These are phyloP conservation scores for Limnephilus lunatus DNA, from an alignment of 2,888 invertebrate genomes.

Conservation along the genomic window DNA sequence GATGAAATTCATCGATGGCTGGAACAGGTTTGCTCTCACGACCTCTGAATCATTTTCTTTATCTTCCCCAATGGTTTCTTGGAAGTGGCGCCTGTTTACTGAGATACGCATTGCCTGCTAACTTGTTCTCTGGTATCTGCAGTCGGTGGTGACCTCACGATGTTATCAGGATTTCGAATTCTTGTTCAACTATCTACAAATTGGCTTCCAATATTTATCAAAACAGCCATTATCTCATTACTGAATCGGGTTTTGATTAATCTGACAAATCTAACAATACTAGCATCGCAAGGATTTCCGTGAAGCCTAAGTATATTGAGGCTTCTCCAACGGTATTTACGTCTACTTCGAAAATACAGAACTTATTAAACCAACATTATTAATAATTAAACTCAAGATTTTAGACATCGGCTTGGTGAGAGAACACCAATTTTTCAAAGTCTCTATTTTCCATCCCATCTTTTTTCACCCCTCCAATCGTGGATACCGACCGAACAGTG, in stretches of 20 bases:
- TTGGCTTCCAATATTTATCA: not conserved
- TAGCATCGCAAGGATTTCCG: not conserved
- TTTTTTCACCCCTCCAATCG: no score
- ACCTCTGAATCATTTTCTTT: constrained; percentile 61
- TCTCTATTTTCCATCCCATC: no score
- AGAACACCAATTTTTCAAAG: no score
- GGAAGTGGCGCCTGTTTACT: constrained; percentile 59
- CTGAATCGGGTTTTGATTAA: not conserved
- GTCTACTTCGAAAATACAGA: no score
- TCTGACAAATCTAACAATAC: not conserved
- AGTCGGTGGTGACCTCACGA: constrained; percentile 30
- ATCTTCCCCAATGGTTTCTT: constrained; percentile 55
- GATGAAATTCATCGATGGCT: not conserved
- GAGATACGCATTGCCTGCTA: constrained; percentile 36
- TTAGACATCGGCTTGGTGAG: not conserved
- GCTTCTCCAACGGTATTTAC: not conserved
- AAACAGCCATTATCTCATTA: not conserved
- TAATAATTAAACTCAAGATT: not conserved
- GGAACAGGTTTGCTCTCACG: constrained; percentile 62
- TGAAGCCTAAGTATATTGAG: not conserved
- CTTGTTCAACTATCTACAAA: not conserved
- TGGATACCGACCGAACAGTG: no score
- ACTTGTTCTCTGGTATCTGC: constrained; percentile 32
- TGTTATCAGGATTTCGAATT: constrained; percentile 11
- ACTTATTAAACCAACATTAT: no score